Evolutionary conservation across 2,797 vertebrate species (phyloP).

Genomic region (Microtus obscurus): DNA sequence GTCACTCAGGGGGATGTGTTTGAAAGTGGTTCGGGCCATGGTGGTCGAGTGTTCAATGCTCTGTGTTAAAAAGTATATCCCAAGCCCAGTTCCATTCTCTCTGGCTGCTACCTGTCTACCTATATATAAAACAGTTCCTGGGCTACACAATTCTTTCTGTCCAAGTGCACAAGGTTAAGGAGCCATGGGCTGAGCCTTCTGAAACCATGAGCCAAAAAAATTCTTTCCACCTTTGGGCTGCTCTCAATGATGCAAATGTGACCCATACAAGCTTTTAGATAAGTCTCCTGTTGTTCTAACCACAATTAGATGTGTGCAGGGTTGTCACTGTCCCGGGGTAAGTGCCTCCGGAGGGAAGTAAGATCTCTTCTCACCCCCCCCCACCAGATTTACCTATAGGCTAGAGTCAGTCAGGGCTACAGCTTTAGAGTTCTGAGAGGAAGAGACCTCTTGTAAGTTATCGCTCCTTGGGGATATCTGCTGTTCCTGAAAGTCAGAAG

Average conservation of each 20-base stretch:
- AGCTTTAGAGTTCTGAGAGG: background rate
- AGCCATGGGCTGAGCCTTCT: background rate
- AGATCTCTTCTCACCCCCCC: background rate
- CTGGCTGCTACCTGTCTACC: background rate
- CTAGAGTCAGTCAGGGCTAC: background rate
- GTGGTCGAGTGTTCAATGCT: background rate
- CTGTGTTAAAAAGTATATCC: background rate
- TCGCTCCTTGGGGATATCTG: background rate
- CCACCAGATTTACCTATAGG: background rate
- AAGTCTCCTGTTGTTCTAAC: background rate
- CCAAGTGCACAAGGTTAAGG: no score
- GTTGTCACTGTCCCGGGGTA: background rate
- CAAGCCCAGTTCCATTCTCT: background rate
- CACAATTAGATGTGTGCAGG: background rate
- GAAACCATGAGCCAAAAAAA: background rate
- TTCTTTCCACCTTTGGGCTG: background rate
- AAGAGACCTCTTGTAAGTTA: background rate
- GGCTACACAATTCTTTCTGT: background rate
- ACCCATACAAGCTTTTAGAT: background rate
- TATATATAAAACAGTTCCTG: background rate
- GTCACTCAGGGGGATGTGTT: background rate
- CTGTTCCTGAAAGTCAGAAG: slow-evolving; percentile 19
- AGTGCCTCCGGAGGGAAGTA: background rate
- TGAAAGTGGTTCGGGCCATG: background rate
- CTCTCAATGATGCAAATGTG: background rate